Base-by-base conservation (phyloP, 2,113 vertebrate genomes). In the Irena cyanogastra region DNA sequence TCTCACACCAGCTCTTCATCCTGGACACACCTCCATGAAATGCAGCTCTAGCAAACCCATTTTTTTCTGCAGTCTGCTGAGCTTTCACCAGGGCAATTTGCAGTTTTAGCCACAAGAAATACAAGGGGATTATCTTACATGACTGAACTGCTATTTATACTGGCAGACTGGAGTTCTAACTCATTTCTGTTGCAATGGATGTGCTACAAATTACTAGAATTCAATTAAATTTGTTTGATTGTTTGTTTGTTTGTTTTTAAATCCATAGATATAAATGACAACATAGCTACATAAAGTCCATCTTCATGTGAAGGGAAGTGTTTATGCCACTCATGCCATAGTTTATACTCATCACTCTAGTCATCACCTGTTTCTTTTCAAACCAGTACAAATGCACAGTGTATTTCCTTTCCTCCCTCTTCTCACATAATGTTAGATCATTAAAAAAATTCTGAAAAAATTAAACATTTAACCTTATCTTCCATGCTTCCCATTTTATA, bases 201-300 rank as follows among this genome's bases (percentile, higher is more conserved):
- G 59, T 65, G 17, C 9, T 65, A 65, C 4, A 59, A 66, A 77
- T 65, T 33, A 49, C 47, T 65, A 39, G 11, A 69, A 66, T 12
- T 21, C 4, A 30, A 17, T 16, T 4, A 9, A 59, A 24, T 57
- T 66, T 60, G 4, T 54, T 39, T 10, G 2, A 2, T 39, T 54
- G 44, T 59, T 59, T 35, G 33, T 19, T 22, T 3, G 0, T 1
- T 14, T 9, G 5, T 57, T 54, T 66, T 24, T 16, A 1, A 80
- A 83, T 41, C 8, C 8, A 28, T 31, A 45, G 20, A 33, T 27
- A 42, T 17, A 57, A 53, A 57, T 28, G 41, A 65, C 35, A 64
- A 35, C 10, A 52, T 61, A 4, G 11, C 24, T 47, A 42, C 28
- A 42, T 16, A 52, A 59, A 75, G 22, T 39, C 6, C n/a, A 57